These are phyloP conservation scores for Ceriagrion tenellum DNA, from an alignment of 2,888 invertebrate species.

Conservation along the genomic window DNA sequence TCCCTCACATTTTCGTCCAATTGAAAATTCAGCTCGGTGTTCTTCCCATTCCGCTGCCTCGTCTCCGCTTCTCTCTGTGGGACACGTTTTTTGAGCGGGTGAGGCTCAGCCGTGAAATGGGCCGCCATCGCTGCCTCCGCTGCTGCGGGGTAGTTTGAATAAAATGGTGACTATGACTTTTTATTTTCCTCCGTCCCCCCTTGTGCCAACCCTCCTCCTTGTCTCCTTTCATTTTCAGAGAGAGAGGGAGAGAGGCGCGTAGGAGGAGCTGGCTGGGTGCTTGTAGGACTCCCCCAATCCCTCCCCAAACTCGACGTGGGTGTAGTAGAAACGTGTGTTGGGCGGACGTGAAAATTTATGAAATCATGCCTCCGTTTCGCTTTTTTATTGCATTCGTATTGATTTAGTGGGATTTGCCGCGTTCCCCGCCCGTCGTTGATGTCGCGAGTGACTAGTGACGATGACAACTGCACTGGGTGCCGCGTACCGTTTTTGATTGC, in stretches of 20 bases:
- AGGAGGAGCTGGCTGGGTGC: neutral
- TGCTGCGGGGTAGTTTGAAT: slow-evolving; percentile 12
- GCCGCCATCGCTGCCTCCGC: neutral
- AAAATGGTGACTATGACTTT: slow-evolving; percentile 48
- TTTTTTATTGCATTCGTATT: neutral
- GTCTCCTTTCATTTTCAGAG: neutral
- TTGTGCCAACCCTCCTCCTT: neutral
- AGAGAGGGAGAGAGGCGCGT: too few species aligned
- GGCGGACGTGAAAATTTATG: neutral
- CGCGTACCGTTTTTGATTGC: too few species aligned
- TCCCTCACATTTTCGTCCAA: slow-evolving; percentile 21
- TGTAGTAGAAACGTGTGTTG: neutral
- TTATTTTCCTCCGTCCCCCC: slow-evolving; percentile 6
- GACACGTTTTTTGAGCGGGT: neutral
- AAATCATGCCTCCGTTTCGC: neutral
- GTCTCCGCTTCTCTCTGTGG: neutral
- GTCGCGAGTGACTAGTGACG: too few species aligned
- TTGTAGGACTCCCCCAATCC: neutral
- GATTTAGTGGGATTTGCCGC: neutral
- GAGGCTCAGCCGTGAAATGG: slow-evolving; percentile 59
- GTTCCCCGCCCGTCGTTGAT: neutral
- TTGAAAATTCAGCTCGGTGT: slow-evolving; percentile 49
- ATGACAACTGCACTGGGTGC: too few species aligned
- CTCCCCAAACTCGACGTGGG: neutral
- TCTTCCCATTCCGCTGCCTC: slow-evolving; percentile 27